Evolutionary conservation across 2,888 invertebrate species (phyloP).

Genomic region (Tetanocera ferruginea): DNA sequence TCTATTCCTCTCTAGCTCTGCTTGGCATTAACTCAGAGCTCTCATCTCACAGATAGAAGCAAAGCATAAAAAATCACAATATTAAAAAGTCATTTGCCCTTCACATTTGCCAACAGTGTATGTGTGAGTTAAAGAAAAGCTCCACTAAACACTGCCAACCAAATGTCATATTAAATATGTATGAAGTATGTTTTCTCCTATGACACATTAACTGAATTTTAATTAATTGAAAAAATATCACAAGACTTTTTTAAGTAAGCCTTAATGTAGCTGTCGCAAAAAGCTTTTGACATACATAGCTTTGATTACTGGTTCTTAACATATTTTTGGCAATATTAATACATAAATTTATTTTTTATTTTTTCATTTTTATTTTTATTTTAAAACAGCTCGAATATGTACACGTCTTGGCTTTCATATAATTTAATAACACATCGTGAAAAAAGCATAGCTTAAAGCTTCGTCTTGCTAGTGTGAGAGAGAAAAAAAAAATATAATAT

Average conservation of each 20-base stretch:
- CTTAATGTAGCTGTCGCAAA: too few relatives aligned
- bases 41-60: background rate
- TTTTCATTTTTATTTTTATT: too few relatives aligned
- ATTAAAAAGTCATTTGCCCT: slow-evolving; percentile 28
- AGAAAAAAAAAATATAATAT: background rate
- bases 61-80: background rate
- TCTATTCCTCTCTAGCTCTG: background rate
- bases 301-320: too few relatives aligned
- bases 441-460: too few relatives aligned
- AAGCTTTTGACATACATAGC: too few relatives aligned
- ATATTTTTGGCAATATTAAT: too few relatives aligned
- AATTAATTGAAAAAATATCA: slow-evolving; percentile 18
- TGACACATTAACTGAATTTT: slow-evolving; percentile 26
- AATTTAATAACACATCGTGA: too few relatives aligned
- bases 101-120: background rate
- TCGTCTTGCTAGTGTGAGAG: too few relatives aligned
- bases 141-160: background rate
- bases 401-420: too few relatives aligned
- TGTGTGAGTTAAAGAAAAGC: background rate
- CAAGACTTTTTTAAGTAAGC: too few relatives aligned
- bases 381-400: too few relatives aligned
- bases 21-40: background rate
- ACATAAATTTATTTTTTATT: too few relatives aligned
- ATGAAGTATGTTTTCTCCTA: background rate
- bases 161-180: slow-evolving; percentile 19